Conservation (phyloP, 2,797 vertebrate genomes). For the Threskiornis aethiopicus region DNA sequence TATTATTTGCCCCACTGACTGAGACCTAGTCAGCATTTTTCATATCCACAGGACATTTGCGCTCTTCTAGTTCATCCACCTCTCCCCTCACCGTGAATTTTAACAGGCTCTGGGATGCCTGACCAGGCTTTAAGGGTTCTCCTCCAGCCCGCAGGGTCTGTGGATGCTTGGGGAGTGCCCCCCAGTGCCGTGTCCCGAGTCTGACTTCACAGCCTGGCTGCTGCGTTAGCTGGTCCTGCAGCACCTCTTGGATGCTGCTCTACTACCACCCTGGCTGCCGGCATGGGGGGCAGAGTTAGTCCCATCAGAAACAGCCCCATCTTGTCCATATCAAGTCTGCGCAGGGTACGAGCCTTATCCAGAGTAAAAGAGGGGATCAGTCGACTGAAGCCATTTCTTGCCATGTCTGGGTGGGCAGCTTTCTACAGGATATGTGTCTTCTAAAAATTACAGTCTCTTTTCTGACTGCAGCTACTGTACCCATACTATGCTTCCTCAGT, state of each 20-base stretch:
- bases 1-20: constrained; percentile 14
- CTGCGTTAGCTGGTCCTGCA: neutral
- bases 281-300: fast-evolving
- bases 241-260: neutral
- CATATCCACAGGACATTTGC: neutral
- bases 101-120: neutral
- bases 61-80: neutral
- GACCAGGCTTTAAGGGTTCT: neutral
- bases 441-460: neutral
- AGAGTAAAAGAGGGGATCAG: neutral
- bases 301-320: neutral
- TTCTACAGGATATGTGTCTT: neutral
- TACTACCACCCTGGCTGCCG: neutral
- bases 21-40: constrained; percentile 9
- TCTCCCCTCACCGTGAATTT: neutral
- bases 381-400: neutral
- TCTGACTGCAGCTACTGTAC: neutral
- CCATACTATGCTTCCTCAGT: fast-evolving
- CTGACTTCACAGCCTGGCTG: neutral
- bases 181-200: neutral
- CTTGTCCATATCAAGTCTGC: neutral
- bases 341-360: neutral
- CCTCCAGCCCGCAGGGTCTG: fast-evolving
- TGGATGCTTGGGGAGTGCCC: neutral
- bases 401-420: fast-evolving